phyloP scores from a whole-genome alignment of 2,888 invertebrate species.

The Rapana venosa region DNA sequence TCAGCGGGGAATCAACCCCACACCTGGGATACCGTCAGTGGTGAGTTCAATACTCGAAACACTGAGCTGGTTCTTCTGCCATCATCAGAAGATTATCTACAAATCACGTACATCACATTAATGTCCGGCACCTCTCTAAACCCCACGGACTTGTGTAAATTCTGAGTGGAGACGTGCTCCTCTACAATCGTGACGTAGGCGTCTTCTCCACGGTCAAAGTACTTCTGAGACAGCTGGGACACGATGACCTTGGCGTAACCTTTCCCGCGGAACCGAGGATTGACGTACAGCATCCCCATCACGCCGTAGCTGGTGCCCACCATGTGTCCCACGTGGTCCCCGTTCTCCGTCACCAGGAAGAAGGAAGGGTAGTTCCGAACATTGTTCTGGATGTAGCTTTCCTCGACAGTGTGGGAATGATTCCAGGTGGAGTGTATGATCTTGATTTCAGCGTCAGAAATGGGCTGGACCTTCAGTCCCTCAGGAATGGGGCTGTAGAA shows the following conservation, averaged over 20 bases:
- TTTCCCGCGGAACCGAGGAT: constrained; percentile 40
- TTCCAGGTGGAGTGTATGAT: not conserved
- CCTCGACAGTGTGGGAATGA: not conserved
- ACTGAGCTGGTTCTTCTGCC: not conserved
- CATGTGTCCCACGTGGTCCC: constrained; percentile 40
- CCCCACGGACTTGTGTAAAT: constrained; percentile 15
- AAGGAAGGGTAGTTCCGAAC: not conserved
- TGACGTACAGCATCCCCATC: constrained; percentile 43
- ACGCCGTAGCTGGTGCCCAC: constrained; percentile 11
- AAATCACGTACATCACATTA: not conserved
- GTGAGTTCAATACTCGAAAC: not conserved
- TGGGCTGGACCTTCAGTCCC: not conserved
- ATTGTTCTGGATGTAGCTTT: not conserved
- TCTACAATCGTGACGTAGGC: constrained; percentile 7
- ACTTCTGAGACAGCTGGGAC: constrained; percentile 42
- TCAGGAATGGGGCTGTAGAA: constrained; percentile 27
- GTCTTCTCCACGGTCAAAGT: constrained; percentile 35
- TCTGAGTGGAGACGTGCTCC: not conserved
- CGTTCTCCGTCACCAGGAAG: not conserved
- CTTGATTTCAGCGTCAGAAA: not conserved
- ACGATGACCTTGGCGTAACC: constrained; percentile 48
- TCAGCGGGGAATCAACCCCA: not conserved
- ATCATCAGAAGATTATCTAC: not conserved
- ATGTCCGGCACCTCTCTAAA: constrained; percentile 19
- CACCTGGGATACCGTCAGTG: not conserved